Conservation (phyloP, 2,113 vertebrate genomes). For the Uria aalge region DNA sequence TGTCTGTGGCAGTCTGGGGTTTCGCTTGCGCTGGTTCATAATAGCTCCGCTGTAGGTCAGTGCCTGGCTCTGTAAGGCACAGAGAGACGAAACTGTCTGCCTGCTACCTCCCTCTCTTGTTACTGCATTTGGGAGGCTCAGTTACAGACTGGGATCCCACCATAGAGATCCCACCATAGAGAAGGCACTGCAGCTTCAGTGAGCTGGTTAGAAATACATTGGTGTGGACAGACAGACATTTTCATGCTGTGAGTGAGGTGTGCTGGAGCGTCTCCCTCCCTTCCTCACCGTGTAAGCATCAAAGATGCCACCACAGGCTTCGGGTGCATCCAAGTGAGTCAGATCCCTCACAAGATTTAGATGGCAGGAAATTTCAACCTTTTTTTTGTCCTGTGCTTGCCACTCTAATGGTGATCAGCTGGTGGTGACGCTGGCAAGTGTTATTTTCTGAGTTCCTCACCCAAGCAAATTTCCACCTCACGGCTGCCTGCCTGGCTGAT, state of each 20-base stretch:
- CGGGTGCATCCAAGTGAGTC: not conserved
- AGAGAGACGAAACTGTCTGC: not conserved
- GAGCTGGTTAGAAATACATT: not conserved
- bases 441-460: not conserved
- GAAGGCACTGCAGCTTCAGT: not conserved
- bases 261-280: not conserved
- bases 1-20: not conserved
- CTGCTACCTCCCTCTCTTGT: not conserved
- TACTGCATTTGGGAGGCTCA: not conserved
- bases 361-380: not conserved
- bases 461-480: not conserved
- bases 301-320: not conserved
- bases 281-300: not conserved
- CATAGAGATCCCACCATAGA: not conserved
- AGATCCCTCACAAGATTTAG: not conserved
- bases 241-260: rapidly evolving
- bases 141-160: not conserved
- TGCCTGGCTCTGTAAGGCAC: not conserved
- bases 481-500: not conserved
- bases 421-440: not conserved
- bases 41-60: not conserved
- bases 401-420: not conserved
- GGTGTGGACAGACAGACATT: not conserved
- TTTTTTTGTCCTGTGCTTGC: not conserved
- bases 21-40: not conserved